Evolutionary conservation across 2,113 vertebrate species (phyloP).

Genomic region (Phycodurus eques): DNA sequence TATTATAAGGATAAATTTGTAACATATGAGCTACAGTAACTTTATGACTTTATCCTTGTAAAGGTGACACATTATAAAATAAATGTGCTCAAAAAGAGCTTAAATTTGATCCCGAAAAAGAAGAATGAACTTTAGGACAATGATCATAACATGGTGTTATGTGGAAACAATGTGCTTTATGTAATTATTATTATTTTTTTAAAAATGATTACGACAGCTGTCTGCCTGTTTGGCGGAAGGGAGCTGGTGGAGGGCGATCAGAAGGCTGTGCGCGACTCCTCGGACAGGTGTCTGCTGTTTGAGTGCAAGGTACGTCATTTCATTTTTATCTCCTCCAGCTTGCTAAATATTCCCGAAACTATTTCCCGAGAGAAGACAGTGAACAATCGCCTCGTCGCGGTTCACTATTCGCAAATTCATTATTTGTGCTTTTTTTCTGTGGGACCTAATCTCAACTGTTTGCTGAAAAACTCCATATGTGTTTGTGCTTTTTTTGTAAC

Average conservation of each 20-base stretch:
- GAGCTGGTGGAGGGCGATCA: conserved; percentile 88
- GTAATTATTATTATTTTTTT: not conserved
- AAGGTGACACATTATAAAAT: not conserved
- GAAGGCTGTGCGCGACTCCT: conserved; percentile 83
- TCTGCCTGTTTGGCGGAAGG: conserved; percentile 87
- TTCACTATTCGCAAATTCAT: not conserved
- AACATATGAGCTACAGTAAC: not conserved
- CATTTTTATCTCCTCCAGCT: conserved; percentile 15
- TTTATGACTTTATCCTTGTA: not conserved
- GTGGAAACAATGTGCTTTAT: not conserved
- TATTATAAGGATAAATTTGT: not conserved
- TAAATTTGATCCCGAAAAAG: not conserved
- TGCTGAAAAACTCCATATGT: not conserved
- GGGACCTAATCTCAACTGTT: not conserved
- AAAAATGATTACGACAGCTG: conserved; percentile 67
- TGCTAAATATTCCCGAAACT: conserved; percentile 3
- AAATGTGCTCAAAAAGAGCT: not conserved
- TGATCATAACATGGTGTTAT: not conserved
- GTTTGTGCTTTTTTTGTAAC: not conserved
- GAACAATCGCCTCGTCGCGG: no score
- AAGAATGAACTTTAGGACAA: not conserved
- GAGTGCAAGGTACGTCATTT: conserved; percentile 86
- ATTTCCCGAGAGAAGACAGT: not conserved
- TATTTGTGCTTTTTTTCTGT: not conserved
- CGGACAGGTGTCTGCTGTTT: conserved; percentile 88